Evolutionary conservation across 1,140 invertebrate genomes (phyloP).

Genomic region (Scaptodrosophila lebanonensis): DNA sequence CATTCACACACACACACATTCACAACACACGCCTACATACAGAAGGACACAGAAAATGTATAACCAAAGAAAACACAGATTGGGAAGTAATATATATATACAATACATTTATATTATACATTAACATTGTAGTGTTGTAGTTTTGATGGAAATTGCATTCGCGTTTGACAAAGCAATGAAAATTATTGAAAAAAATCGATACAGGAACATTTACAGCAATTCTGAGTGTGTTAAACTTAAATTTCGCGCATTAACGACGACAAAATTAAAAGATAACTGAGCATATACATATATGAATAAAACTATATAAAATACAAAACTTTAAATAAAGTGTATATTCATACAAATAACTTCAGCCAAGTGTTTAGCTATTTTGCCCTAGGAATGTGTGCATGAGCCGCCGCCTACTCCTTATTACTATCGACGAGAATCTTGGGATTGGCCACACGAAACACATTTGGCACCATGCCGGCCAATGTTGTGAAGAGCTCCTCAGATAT

Average conservation of each 20-base stretch:
- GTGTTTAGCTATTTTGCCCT: constrained; percentile 19
- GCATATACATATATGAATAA: constrained; percentile 52
- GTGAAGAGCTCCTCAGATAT: constrained; percentile 92
- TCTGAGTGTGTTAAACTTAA: constrained; percentile 68
- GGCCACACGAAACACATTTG: constrained; percentile 92
- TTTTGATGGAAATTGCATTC: constrained; percentile 39
- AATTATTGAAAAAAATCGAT: constrained; percentile 64
- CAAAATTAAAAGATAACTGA: constrained; percentile 37
- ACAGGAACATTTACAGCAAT: constrained; percentile 72
- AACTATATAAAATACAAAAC: constrained; percentile 10
- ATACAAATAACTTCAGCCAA: constrained; percentile 48
- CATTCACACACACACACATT: constrained; percentile 18
- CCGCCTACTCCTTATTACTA: constrained; percentile 48
- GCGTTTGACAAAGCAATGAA: constrained; percentile 30
- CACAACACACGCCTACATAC: constrained; percentile 18
- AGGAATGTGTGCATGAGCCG: constrained; percentile 23
- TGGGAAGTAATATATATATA: constrained; percentile 54
- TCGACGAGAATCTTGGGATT: constrained; percentile 84
- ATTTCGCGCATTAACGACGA: constrained; percentile 53
- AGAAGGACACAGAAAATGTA: constrained; percentile 23
- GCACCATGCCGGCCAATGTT: constrained; percentile 90
- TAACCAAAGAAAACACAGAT: constrained; percentile 65
- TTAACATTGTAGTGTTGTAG: constrained; percentile 64
- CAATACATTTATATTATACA: constrained; percentile 44
- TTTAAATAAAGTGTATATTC: constrained; percentile 68